These are phyloP conservation scores for Ammodytes dubius DNA, from an alignment of 2,113 vertebrate genomes.

Conservation along the genomic window DNA sequence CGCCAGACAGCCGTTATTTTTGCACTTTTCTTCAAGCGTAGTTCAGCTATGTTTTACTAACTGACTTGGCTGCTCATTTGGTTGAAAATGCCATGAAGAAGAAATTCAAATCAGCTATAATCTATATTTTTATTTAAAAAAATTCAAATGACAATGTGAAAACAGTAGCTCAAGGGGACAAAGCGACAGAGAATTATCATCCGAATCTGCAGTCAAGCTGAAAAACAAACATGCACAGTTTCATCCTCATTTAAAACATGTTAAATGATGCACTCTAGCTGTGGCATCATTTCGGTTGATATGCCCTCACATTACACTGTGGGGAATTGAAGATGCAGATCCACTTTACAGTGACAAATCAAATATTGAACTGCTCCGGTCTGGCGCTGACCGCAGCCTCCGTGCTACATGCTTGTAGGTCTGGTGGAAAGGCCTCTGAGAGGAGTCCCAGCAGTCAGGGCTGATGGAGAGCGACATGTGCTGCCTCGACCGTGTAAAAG, in stretches of 20 bases:
- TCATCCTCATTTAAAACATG: neutral
- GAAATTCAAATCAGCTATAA: neutral
- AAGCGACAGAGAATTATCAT: neutral
- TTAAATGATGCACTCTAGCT: neutral
- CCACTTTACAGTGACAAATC: neutral
- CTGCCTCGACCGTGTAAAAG: slow-evolving; percentile 62
- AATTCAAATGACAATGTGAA: neutral
- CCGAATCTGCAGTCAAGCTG: neutral
- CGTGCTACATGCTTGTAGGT: neutral
- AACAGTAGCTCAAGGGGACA: neutral
- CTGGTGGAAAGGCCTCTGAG: slow-evolving; percentile 34
- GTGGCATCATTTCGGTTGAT: neutral
- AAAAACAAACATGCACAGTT: too few species aligned
- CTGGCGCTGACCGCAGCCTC: slow-evolving; percentile 10
- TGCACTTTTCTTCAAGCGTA: too few species aligned
- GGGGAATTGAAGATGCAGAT: neutral
- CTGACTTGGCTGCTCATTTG: neutral
- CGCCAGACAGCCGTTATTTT: too few species aligned
- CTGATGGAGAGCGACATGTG: slow-evolving; percentile 73
- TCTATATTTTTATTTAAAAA: neutral
- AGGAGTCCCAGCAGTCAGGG: slow-evolving; percentile 39
- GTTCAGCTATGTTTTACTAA: too few species aligned
- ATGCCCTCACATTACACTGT: neutral
- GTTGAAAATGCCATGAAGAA: neutral
- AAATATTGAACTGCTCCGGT: neutral